A percentile compares a stretch with the other conserved stretches of the same genome.
Conservation (phyloP, 2,113 vertebrate genomes). For the Galemys pyrenaicus region DNA sequence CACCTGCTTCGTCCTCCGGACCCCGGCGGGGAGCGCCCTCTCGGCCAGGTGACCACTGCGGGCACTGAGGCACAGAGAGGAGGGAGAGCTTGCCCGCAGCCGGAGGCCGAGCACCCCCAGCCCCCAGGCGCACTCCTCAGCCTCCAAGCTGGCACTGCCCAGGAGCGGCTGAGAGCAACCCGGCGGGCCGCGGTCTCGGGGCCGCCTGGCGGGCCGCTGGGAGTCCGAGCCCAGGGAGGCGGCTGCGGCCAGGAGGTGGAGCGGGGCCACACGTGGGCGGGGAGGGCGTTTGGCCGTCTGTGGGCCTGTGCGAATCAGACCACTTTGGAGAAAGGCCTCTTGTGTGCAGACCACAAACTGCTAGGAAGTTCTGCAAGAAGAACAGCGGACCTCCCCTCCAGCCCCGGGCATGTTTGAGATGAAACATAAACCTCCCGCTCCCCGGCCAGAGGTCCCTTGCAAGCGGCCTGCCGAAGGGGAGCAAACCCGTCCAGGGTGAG, state of each 20-base stretch:
- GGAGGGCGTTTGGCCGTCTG: neutral
- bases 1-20: neutral
- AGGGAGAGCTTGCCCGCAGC: neutral
- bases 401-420: neutral
- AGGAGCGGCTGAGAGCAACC: neutral
- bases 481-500: neutral
- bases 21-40: fast-evolving
- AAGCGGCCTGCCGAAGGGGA: too few species aligned
- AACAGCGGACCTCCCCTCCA: neutral
- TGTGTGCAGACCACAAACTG: neutral
- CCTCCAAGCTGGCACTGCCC: neutral
- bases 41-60: neutral
- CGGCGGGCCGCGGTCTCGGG: too few species aligned
- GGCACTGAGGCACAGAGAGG: neutral
- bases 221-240: neutral
- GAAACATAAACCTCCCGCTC: neutral
- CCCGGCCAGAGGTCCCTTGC: too few species aligned
- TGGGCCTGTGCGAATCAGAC: fast-evolving
- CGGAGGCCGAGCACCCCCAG: too few species aligned
- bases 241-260: neutral
- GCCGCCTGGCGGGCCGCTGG: too few species aligned
- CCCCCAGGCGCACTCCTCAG: neutral
- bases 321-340: neutral
- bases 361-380: neutral
- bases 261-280: fast-evolving